Base-by-base conservation (phyloP, 2,888 invertebrate species). In the Biston stratarius region DNA sequence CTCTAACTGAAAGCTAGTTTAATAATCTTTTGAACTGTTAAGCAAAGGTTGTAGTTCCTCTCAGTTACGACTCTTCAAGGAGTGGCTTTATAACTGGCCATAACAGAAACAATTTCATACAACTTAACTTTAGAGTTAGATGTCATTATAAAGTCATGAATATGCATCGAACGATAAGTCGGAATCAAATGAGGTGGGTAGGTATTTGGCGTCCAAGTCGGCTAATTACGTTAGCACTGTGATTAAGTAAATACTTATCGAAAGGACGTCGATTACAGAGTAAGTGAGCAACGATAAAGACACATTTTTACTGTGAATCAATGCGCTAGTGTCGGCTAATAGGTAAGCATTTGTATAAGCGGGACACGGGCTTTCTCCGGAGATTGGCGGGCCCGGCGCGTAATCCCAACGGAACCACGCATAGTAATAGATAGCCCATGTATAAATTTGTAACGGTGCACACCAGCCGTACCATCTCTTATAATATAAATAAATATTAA, bases 401-500 rank as follows among this genome's bases (percentile, higher is more conserved):
- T 84, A 81, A 84, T 87, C 82, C 82, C 83, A 88, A 87, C 88
- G 86, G 88, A 89, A 87, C 83, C 77, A 79, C 83, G 89, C 88
- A 90, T 90, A 89, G 86, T 91, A 91, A 90, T 90, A 85, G 83
- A 87, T 85, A 84, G 82, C 82, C 83, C 79, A 86, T 81, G 86
- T 87, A 89, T 91, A 87, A 89, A 87, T 89, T 88, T 84, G 88
- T 92, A 92, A 92, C 92, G 92, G 92, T 92, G 84, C 84, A 84
- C 80, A 77, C 86, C 82, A 38, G 81, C 72, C 75, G 77, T 83
- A 83, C 79, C 80, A 81, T 84, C 81, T 79, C 78, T 83, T 85
- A 77, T 75, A 73, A 74, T 72, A 83, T 79, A 88, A 86, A 90
- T 89, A 89, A 86, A 90, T 86, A 87, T 84, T 85, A 89, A 87